Percentiles rank a stretch among this genome's conserved stretches.
These are phyloP conservation scores for Gallinago solitaria DNA, from an alignment of 2,797 vertebrate species.

Conservation along the genomic window DNA sequence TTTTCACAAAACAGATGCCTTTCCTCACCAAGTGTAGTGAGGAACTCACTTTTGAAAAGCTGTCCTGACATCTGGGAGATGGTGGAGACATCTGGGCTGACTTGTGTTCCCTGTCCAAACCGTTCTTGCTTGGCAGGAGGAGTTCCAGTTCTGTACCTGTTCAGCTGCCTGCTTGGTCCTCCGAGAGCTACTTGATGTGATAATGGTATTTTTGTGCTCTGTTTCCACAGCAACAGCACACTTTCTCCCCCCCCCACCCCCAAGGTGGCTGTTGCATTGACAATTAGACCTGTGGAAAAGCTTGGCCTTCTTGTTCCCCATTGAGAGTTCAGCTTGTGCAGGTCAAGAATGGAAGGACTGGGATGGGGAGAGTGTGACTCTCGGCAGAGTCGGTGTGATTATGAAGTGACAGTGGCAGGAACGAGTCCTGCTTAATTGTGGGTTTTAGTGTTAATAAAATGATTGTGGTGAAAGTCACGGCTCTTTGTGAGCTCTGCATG, in stretches of 20 bases:
- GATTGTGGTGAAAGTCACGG: not conserved
- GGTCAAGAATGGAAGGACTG: not conserved
- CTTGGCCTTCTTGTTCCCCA: not conserved
- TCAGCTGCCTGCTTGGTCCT: not conserved
- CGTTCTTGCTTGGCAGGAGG: not conserved
- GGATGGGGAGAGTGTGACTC: not conserved
- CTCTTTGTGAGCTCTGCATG: not conserved
- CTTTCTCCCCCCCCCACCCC: not conserved
- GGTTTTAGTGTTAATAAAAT: not conserved
- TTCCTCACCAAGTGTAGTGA: not conserved
- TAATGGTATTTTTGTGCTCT: not conserved
- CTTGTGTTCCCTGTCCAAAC: not conserved
- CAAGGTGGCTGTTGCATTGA: not conserved
- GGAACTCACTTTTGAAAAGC: not conserved
- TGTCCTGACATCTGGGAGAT: not conserved
- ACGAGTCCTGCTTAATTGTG: not conserved
- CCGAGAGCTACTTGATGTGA: not conserved
- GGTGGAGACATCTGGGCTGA: not conserved
- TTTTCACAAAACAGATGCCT: not conserved
- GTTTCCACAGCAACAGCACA: constrained; percentile 41
- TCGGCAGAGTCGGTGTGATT: not conserved
- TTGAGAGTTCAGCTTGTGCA: not conserved
- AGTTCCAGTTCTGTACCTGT: not conserved
- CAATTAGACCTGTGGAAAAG: not conserved
- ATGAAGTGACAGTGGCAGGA: not conserved